These are phyloP conservation scores for Muraenolepis orangiensis DNA, from an alignment of 2,797 vertebrate genomes.

Conservation along the genomic window DNA sequence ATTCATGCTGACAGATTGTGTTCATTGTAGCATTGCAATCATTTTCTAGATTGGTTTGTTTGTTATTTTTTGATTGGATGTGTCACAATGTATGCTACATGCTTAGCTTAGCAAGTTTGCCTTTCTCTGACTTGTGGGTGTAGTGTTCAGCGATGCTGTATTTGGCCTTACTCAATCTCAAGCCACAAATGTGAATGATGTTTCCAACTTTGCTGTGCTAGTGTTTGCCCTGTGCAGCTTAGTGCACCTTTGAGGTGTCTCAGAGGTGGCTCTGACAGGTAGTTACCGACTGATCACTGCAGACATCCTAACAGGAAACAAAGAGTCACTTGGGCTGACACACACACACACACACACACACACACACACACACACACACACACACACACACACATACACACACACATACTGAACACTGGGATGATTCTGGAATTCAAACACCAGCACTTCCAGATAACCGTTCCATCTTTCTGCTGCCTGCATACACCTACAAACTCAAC, in stretches of 20 bases:
- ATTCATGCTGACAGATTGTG: too few relatives aligned
- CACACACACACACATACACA: too few relatives aligned
- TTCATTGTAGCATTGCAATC: background rate
- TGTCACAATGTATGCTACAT: background rate
- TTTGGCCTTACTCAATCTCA: conserved; percentile 12
- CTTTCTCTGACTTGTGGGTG: conserved; percentile 14
- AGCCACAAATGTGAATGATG: conserved; percentile 13
- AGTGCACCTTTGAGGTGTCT: background rate
- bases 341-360: too few relatives aligned
- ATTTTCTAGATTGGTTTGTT: background rate
- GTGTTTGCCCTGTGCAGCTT: conserved; percentile 4
- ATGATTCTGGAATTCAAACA: conserved; percentile 19
- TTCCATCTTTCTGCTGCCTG: background rate
- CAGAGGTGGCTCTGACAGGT: background rate
- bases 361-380: too few relatives aligned
- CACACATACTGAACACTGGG: conserved; percentile 4
- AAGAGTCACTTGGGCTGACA: conserved; percentile 23
- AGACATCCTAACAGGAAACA: conserved; percentile 24
- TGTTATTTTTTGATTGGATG: background rate
- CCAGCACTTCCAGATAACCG: background rate
- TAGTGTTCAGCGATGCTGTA: conserved; percentile 15
- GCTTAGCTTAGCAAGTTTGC: background rate
- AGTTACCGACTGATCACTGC: conserved; percentile 26
- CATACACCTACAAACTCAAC: background rate
- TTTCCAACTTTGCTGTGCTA: conserved; percentile 18